Evolutionary conservation across 92 coral and sea anemone genomes (phyloP).

Genomic region (Epizoanthus fatuus): DNA sequence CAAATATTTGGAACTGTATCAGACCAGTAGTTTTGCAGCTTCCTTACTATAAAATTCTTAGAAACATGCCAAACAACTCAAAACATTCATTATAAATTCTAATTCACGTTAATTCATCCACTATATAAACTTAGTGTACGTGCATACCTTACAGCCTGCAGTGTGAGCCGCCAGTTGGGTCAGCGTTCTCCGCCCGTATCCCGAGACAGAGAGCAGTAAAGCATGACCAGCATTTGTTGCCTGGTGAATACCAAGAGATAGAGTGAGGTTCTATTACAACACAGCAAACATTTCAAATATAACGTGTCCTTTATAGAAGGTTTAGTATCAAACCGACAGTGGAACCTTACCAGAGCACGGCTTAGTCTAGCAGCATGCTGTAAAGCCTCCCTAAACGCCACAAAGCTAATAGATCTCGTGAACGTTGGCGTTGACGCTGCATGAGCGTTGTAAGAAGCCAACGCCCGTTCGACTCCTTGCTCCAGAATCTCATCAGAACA

Average conservation of each 20-base stretch:
- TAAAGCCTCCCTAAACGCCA: slow-evolving; percentile 90
- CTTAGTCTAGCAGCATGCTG: slow-evolving; percentile 94
- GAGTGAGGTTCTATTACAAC: background rate
- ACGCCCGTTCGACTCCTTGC: slow-evolving; percentile 78
- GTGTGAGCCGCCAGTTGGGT: slow-evolving; percentile 87
- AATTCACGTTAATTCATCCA: background rate
- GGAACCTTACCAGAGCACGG: slow-evolving; percentile 87
- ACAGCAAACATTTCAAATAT: background rate
- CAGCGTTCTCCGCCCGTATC: slow-evolving; percentile 93
- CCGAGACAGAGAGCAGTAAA: slow-evolving; percentile 82
- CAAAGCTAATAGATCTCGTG: slow-evolving; percentile 73
- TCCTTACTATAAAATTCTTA: too few species aligned
- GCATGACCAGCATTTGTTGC: slow-evolving; percentile 92
- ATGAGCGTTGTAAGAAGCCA: slow-evolving; percentile 80
- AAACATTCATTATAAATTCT: too few species aligned
- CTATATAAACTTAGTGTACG: background rate
- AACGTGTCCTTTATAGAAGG: too few species aligned
- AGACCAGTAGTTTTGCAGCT: too few species aligned
- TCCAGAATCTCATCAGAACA: slow-evolving; percentile 84
- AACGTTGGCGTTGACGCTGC: slow-evolving; percentile 46
- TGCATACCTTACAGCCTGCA: slow-evolving; percentile 83
- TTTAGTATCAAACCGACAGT: background rate
- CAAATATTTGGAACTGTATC: background rate
- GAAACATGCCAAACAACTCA: too few species aligned
- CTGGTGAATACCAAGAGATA: slow-evolving; percentile 45